A percentile compares a stretch with the other conserved stretches of the same genome.
Conservation (phyloP, 2,888 invertebrate genomes). For the Ellobium chinense region DNA sequence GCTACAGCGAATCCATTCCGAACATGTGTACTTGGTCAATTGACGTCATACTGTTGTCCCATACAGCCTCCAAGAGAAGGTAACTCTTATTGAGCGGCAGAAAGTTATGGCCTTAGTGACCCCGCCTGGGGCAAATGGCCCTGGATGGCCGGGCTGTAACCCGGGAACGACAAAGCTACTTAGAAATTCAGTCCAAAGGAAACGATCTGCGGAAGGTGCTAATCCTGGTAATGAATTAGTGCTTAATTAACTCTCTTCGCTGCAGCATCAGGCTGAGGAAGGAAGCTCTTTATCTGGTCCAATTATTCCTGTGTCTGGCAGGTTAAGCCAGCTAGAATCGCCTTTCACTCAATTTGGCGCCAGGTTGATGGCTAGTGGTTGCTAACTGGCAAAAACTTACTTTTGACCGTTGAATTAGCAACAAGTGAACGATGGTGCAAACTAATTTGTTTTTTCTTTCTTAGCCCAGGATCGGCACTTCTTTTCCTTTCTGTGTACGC, state of each 20-base stretch:
- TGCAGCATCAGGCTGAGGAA: not conserved
- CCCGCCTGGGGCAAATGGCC: slow-evolving; percentile 1
- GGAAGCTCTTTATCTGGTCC: not conserved
- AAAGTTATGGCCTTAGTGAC: not conserved
- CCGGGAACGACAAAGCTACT: not conserved
- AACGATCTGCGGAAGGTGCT: not conserved
- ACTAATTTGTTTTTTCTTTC: not conserved
- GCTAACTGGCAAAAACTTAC: not conserved
- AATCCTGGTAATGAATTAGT: slow-evolving; percentile 24
- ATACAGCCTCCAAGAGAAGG: no score
- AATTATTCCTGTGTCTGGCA: not conserved
- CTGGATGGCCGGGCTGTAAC: not conserved
- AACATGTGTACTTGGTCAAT: no score
- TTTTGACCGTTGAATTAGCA: not conserved
- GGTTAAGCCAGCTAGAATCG: not conserved
- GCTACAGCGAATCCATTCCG: no score
- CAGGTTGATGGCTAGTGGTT: not conserved
- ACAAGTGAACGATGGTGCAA: not conserved
- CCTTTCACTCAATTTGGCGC: not conserved
- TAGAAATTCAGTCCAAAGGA: not conserved
- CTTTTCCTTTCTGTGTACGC: not conserved
- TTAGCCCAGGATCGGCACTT: not conserved
- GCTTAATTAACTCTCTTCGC: not conserved
- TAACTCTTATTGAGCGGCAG: no score
- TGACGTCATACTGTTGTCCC: no score